Evolutionary conservation across 2,888 invertebrate species (phyloP).

Genomic region (Nemotelus nigrinus): DNA sequence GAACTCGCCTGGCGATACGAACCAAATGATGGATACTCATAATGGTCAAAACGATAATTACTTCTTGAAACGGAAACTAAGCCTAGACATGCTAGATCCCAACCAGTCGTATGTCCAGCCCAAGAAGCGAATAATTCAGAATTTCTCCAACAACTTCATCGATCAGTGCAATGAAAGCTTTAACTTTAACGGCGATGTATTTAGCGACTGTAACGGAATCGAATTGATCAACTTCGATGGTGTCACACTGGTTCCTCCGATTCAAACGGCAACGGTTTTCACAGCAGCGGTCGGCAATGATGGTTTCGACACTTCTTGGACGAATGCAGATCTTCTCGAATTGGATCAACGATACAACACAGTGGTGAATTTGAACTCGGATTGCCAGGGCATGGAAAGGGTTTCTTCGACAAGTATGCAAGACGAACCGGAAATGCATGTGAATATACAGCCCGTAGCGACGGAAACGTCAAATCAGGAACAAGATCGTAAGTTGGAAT

Average conservation of each 20-base stretch:
- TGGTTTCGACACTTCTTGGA: slow-evolving; percentile 56
- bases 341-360: slow-evolving; percentile 64
- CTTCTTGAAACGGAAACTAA: slow-evolving; percentile 61
- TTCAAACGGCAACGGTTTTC: slow-evolving; percentile 24
- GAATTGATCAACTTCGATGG: slow-evolving; percentile 55
- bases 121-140: slow-evolving; percentile 52
- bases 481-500: not conserved
- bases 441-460: too few relatives aligned
- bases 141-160: slow-evolving; percentile 45
- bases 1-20: slow-evolving; percentile 50
- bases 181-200: slow-evolving; percentile 31
- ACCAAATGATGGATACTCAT: slow-evolving; percentile 39
- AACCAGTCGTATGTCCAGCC: slow-evolving; percentile 49
- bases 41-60: slow-evolving; percentile 57
- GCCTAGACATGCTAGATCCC: slow-evolving; percentile 45
- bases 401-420: not conserved
- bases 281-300: slow-evolving; percentile 53
- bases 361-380: slow-evolving; percentile 47
- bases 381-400: slow-evolving; percentile 17
- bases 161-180: slow-evolving; percentile 22
- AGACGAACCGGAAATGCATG: not conserved
- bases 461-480: not conserved
- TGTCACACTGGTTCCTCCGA: slow-evolving; percentile 47
- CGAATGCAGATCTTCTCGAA: slow-evolving; percentile 61
- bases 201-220: slow-evolving; percentile 47